These are phyloP conservation scores for Dolomedes plantarius DNA, from an alignment of 2,888 invertebrate genomes.

Conservation along the genomic window DNA sequence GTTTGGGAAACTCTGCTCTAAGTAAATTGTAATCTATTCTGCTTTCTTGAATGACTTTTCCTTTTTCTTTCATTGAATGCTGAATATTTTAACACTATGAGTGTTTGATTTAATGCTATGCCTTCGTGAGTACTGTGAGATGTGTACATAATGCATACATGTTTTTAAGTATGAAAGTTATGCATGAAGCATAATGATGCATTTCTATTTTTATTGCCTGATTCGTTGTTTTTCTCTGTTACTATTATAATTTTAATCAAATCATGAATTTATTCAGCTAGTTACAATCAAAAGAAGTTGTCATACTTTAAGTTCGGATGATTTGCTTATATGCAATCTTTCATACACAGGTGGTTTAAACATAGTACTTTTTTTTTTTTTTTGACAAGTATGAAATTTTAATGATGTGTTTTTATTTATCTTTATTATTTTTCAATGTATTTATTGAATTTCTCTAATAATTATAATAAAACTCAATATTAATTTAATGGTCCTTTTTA, in stretches of 20 bases:
- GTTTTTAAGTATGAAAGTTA: background rate
- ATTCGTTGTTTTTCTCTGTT: background rate
- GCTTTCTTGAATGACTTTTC: background rate
- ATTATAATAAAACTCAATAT: no score
- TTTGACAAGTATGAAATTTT: no score
- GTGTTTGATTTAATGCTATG: background rate
- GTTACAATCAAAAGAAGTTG: no score
- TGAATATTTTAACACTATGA: background rate
- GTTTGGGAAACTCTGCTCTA: conserved; percentile 7
- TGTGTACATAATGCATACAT: background rate
- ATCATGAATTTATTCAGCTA: no score
- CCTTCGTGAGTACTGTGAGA: background rate
- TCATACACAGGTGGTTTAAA: no score
- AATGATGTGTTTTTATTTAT: no score
- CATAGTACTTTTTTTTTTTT: no score
- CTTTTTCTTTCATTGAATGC: background rate
- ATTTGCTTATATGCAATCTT: no score
- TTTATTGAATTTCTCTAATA: no score
- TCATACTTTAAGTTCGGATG: no score
- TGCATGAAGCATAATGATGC: background rate
- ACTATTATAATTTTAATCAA: background rate
- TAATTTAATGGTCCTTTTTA: no score
- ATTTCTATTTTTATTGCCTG: background rate
- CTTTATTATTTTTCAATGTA: no score
- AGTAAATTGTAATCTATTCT: background rate